phyloP scores from a whole-genome alignment of 2,113 vertebrate species.

The Prolemur simus region DNA sequence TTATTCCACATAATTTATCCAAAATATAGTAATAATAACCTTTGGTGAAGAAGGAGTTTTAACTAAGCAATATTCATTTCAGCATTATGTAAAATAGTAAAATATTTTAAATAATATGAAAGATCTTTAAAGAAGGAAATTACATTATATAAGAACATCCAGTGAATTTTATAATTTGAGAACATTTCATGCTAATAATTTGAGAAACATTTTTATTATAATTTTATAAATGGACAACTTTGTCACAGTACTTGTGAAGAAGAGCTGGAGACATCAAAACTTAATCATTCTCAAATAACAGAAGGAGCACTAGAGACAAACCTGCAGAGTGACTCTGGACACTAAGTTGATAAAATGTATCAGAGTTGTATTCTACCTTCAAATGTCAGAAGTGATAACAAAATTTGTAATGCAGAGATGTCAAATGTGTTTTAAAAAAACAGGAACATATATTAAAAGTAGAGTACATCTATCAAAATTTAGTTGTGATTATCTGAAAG shows the following conservation, averaged over 20 bases:
- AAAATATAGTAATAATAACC: background rate
- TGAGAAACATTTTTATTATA: background rate
- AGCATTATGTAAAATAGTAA: background rate
- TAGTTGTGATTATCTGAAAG: background rate
- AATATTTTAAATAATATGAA: background rate
- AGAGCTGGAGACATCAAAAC: background rate
- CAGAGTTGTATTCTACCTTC: background rate
- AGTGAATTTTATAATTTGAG: background rate
- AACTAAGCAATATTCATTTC: background rate
- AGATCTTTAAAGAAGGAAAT: background rate
- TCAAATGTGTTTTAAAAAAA: background rate
- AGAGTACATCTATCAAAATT: background rate
- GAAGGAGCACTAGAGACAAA: background rate
- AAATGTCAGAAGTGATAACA: background rate
- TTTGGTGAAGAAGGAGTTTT: background rate
- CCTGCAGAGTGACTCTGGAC: background rate
- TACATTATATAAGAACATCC: background rate
- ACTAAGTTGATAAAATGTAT: background rate
- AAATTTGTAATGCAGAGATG: background rate
- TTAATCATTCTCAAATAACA: background rate
- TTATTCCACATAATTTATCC: background rate
- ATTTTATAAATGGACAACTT: background rate
- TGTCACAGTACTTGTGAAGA: accelerated
- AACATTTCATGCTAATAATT: background rate
- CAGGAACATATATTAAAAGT: background rate